phyloP scores from a whole-genome alignment of 2,113 vertebrate genomes.

The Ptilonorhynchus violaceus region DNA sequence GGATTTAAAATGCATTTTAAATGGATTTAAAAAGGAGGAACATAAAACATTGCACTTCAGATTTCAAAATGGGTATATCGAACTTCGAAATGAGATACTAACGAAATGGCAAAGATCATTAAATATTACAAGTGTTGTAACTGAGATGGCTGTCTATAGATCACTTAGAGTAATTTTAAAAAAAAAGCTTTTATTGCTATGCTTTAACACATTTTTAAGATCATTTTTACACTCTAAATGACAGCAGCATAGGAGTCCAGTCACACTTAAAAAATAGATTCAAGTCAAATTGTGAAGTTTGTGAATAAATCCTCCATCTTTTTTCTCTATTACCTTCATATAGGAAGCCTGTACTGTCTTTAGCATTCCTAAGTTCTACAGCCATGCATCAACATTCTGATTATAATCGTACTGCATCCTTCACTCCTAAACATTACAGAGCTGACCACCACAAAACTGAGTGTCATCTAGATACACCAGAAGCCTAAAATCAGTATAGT shows the following conservation, averaged over 20 bases:
- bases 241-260: neutral
- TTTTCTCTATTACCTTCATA: neutral
- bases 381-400: neutral
- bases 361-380: neutral
- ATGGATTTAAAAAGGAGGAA: neutral
- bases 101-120: neutral
- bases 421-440: neutral
- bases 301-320: neutral
- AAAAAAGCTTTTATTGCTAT: neutral
- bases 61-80: neutral
- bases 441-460: neutral
- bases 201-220: neutral
- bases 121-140: neutral
- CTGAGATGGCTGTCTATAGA: neutral
- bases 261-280: neutral
- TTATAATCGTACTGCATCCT: neutral
- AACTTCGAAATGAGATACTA: constrained; percentile 12
- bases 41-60: neutral
- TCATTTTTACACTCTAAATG: neutral
- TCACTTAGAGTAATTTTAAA: neutral
- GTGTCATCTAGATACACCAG: neutral
- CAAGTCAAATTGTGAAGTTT: neutral
- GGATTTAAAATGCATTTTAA: neutral
- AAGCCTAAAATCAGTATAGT: neutral
- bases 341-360: neutral